These are phyloP conservation scores for Limnodromus scolopaceus DNA, from an alignment of 2,797 vertebrate species.

Conservation along the genomic window DNA sequence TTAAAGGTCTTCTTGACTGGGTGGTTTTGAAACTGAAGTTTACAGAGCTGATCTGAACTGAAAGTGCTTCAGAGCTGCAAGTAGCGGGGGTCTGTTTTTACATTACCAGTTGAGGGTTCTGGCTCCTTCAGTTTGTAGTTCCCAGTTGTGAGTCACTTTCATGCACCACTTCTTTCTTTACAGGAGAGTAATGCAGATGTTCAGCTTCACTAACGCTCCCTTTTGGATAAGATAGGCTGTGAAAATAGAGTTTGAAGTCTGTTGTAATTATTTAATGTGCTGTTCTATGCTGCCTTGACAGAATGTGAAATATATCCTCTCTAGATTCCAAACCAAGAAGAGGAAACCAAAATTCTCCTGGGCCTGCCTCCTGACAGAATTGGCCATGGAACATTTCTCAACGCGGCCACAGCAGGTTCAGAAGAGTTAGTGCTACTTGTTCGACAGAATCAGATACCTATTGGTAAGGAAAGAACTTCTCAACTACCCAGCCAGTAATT, in stretches of 20 bases:
- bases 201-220: neutral
- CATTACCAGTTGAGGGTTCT: neutral
- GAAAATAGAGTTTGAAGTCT: neutral
- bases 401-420: constrained; percentile 80
- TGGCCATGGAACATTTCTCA: constrained; percentile 93
- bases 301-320: constrained; percentile 23
- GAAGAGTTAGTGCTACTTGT: constrained; percentile 87
- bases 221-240: neutral
- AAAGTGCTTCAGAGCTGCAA: neutral
- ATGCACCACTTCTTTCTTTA: neutral
- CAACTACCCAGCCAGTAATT: neutral
- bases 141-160: neutral
- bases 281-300: neutral
- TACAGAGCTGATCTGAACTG: neutral
- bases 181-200: neutral
- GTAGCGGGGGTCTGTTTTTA: rapidly evolving
- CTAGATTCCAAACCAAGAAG: constrained; percentile 88
- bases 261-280: neutral
- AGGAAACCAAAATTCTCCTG: constrained; percentile 90
- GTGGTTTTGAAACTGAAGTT: neutral
- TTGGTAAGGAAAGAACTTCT: constrained; percentile 81
- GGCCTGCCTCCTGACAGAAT: constrained; percentile 93
- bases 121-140: neutral
- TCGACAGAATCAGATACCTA: constrained; percentile 83
- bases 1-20: neutral